phyloP scores from a whole-genome alignment of 2,113 vertebrate species.

The Toxotes jaculatrix region DNA sequence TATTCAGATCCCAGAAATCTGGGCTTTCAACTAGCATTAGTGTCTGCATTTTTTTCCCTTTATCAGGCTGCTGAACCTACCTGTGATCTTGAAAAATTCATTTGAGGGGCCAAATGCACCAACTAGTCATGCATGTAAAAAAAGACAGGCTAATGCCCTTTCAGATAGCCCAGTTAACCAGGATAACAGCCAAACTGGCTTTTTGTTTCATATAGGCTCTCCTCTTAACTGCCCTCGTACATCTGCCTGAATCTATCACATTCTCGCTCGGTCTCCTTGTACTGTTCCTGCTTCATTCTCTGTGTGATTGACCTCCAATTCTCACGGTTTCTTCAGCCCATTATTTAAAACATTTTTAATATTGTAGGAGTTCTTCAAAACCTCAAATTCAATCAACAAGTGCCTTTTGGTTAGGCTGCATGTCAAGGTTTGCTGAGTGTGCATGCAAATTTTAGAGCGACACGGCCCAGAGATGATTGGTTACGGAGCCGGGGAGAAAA shows the following conservation, averaged over 20 bases:
- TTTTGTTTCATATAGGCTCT: slow-evolving; percentile 46
- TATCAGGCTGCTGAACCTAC: slow-evolving; percentile 52
- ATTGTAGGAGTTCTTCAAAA: not conserved
- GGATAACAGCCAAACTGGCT: slow-evolving; percentile 33
- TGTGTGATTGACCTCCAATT: not conserved
- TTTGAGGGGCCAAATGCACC: slow-evolving; percentile 49
- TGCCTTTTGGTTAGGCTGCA: not conserved
- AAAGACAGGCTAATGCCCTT: slow-evolving; percentile 51
- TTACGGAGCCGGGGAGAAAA: not conserved
- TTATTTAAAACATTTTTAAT: not conserved
- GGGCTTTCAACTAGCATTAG: slow-evolving; percentile 61
- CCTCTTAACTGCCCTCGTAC: slow-evolving; percentile 15
- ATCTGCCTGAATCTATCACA: not conserved
- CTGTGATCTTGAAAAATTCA: slow-evolving; percentile 72
- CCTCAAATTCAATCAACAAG: not conserved
- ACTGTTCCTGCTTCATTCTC: slow-evolving; percentile 16
- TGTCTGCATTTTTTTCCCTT: slow-evolving; percentile 45
- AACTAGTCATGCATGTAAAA: slow-evolving; percentile 60
- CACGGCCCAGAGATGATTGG: not conserved
- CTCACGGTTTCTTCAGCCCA: not conserved
- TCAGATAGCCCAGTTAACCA: slow-evolving; percentile 30
- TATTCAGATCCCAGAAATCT: slow-evolving; percentile 69
- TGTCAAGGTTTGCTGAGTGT: not conserved
- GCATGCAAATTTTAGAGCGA: not conserved
- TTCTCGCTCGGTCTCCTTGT: not conserved